phyloP scores from a whole-genome alignment of 2,888 invertebrate species.

The Thera obeliscata region DNA sequence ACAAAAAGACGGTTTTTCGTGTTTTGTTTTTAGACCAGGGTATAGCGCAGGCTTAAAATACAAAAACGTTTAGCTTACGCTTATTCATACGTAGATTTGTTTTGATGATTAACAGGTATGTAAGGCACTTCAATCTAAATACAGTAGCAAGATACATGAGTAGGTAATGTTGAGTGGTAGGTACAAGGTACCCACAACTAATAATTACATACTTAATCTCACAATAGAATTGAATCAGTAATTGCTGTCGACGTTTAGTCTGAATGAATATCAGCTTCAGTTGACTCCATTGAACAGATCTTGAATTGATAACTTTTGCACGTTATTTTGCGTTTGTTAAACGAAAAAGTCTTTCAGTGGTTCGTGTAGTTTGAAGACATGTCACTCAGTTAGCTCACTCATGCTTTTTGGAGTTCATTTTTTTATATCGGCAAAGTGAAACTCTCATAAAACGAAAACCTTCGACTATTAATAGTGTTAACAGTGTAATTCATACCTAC shows the following conservation, averaged over 20 bases:
- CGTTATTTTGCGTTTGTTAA: conserved; percentile 12
- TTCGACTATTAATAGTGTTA: conserved; percentile 35
- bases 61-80: neutral
- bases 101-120: conserved; percentile 8
- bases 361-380: conserved; percentile 10
- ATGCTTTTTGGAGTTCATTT: conserved; percentile 32
- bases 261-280: conserved; percentile 14
- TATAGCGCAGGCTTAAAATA: too few species aligned
- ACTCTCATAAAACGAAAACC: conserved; percentile 36
- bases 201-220: conserved; percentile 14
- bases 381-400: conserved; percentile 4
- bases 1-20: conserved; percentile 14
- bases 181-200: conserved; percentile 8
- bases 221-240: conserved; percentile 30
- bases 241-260: conserved; percentile 19
- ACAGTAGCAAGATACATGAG: neutral
- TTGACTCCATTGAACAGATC: conserved; percentile 15
- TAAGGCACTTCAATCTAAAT: neutral
- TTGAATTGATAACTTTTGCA: conserved; percentile 20
- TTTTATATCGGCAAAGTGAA: conserved; percentile 30
- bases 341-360: conserved; percentile 8
- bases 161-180: neutral
- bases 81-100: neutral
- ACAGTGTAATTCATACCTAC: conserved; percentile 47
- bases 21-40: too few species aligned